These are phyloP conservation scores for Turritopsis dohrnii DNA, from an alignment of 30 jellyfish, hydroid and myxozoan species.

Conservation along the genomic window DNA sequence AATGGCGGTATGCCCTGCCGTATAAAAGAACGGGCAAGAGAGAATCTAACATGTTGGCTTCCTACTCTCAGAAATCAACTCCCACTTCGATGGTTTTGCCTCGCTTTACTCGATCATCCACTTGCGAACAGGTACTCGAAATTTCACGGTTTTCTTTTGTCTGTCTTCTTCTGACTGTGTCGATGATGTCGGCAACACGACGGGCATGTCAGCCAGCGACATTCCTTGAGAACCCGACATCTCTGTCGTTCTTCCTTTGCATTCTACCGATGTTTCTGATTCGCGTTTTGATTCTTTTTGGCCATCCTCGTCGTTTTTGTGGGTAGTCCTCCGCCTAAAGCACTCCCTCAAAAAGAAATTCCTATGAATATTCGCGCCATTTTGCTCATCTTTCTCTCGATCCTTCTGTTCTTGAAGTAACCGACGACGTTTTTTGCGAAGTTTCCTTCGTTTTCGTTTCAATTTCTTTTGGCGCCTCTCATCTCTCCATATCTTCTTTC, in stretches of 20 bases:
- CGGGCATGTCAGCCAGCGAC: background rate
- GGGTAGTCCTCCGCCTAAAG: background rate
- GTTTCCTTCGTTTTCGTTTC: background rate
- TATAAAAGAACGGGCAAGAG: too few relatives aligned
- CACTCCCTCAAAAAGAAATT: background rate
- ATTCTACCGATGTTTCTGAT: background rate
- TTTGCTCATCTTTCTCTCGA: background rate
- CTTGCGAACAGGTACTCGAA: background rate
- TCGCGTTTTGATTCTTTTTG: background rate
- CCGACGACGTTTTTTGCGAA: constrained; percentile 3
- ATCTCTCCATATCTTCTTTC: constrained; percentile 5
- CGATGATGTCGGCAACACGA: background rate
- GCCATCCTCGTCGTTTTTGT: background rate
- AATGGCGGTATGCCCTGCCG: too few relatives aligned
- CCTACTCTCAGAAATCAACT: background rate
- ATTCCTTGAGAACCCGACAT: too few relatives aligned
- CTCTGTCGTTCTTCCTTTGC: background rate
- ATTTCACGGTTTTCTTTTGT: background rate
- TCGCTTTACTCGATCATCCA: background rate
- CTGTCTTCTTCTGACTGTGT: background rate
- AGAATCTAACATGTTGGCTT: too few relatives aligned
- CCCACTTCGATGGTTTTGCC: too few relatives aligned
- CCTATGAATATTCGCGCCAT: background rate
- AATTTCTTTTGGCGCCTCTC: background rate
- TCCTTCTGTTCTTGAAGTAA: background rate